Evolutionary conservation across 2,113 vertebrate genomes (phyloP).

Genomic region (Australoheros scitulus): DNA sequence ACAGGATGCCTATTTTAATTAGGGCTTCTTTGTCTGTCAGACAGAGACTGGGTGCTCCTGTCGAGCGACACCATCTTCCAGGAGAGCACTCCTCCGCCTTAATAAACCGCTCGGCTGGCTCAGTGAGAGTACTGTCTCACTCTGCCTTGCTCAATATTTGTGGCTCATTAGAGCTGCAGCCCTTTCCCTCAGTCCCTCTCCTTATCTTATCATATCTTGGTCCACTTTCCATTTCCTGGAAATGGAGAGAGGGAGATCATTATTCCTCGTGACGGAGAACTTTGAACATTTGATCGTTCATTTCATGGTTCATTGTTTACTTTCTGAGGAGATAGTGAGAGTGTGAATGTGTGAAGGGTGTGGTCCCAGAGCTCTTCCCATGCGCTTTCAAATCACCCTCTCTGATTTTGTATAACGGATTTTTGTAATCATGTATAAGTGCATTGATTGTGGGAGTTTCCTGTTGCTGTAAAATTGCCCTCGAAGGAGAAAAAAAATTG

Average conservation of each 20-base stretch:
- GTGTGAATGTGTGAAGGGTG: neutral
- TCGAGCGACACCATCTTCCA: constrained; percentile 4
- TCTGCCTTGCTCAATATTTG: neutral
- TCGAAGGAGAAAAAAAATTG: neutral
- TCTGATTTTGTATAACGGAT: neutral
- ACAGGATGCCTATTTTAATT: constrained; percentile 55
- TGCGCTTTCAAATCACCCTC: neutral
- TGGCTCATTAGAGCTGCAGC: neutral
- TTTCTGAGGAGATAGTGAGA: neutral
- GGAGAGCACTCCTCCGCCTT: constrained; percentile 3
- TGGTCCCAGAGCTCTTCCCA: neutral
- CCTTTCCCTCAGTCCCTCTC: neutral
- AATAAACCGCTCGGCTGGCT: constrained; percentile 22
- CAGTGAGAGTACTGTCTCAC: neutral
- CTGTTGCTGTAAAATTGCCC: neutral
- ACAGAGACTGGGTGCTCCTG: constrained; percentile 14
- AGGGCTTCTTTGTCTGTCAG: constrained; percentile 50
- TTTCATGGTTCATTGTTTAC: neutral
- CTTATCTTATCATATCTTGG: neutral
- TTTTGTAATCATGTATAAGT: neutral
- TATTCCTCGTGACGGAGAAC: neutral
- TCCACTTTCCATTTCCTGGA: neutral
- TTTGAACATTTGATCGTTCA: neutral
- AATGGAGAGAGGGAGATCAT: neutral
- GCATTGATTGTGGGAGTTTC: neutral